phyloP scores from a whole-genome alignment of 2,888 invertebrate species.

The Pristionchus maxplancki region DNA sequence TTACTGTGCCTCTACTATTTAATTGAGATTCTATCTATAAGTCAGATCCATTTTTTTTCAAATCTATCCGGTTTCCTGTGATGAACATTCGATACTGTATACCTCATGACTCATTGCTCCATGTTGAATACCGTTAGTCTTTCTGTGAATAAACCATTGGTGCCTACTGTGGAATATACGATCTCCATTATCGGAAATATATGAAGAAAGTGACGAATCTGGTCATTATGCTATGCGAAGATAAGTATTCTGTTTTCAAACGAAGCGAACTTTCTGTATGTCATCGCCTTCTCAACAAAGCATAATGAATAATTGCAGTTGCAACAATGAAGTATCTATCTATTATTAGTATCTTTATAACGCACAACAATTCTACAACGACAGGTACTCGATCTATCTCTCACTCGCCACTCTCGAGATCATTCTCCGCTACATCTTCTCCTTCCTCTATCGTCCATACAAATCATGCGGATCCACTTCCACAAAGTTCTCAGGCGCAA shows the following conservation, averaged over 20 bases:
- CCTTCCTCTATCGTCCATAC: conserved; percentile 16
- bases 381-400: conserved; percentile 8
- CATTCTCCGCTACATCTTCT: neutral
- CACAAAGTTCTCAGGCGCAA: neutral
- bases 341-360: conserved; percentile 9
- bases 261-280: no score
- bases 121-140: neutral
- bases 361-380: conserved; percentile 14
- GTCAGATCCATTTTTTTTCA: neutral
- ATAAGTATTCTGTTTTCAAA: no score
- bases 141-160: neutral
- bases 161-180: neutral
- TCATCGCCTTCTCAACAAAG: no score
- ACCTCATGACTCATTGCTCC: conserved; percentile 31
- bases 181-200: neutral
- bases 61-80: conserved; percentile 24
- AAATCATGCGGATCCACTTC: conserved; percentile 24
- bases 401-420: conserved; percentile 4
- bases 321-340: neutral
- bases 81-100: neutral
- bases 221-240: no score
- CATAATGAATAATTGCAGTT: no score
- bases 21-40: neutral
- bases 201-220: no score
- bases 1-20: neutral